Percentiles rank a stretch among this genome's conserved stretches.
phyloP scores from a whole-genome alignment of 2,113 vertebrate species.

The Cepphus grylle region DNA sequence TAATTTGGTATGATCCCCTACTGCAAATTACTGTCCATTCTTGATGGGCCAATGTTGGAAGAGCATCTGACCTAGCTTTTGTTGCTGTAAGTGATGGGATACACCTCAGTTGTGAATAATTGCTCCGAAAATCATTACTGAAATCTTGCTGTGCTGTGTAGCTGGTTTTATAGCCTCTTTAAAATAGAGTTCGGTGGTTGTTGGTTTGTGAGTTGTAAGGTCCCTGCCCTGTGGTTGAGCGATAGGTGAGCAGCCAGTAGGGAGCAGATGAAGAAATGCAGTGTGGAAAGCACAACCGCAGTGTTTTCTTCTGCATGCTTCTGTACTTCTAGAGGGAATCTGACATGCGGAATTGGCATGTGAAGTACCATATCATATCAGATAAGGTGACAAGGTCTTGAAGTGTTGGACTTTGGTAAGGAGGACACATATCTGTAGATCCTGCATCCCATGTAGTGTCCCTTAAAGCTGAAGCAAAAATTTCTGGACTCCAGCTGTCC shows the following conservation, averaged over 20 bases:
- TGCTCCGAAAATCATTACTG: background rate
- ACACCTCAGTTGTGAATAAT: background rate
- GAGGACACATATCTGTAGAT: background rate
- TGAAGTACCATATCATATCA: background rate
- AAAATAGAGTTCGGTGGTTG: background rate
- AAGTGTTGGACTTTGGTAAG: background rate
- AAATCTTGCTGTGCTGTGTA: background rate
- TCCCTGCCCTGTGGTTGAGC: background rate
- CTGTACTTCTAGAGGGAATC: background rate
- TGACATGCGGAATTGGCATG: background rate
- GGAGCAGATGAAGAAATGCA: background rate
- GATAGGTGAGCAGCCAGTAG: background rate
- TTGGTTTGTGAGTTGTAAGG: background rate
- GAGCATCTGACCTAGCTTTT: background rate
- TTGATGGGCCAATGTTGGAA: background rate
- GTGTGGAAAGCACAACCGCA: background rate
- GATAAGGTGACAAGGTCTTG: background rate
- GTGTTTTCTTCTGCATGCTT: background rate
- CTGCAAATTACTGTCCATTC: background rate
- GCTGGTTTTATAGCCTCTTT: background rate
- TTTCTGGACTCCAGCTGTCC: background rate
- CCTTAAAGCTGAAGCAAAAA: background rate
- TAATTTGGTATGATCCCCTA: background rate
- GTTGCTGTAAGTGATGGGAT: background rate
- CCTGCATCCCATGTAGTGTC: background rate